Evolutionary conservation across 2,888 invertebrate species (phyloP).

Genomic region (Hypselothyrea guttata): DNA sequence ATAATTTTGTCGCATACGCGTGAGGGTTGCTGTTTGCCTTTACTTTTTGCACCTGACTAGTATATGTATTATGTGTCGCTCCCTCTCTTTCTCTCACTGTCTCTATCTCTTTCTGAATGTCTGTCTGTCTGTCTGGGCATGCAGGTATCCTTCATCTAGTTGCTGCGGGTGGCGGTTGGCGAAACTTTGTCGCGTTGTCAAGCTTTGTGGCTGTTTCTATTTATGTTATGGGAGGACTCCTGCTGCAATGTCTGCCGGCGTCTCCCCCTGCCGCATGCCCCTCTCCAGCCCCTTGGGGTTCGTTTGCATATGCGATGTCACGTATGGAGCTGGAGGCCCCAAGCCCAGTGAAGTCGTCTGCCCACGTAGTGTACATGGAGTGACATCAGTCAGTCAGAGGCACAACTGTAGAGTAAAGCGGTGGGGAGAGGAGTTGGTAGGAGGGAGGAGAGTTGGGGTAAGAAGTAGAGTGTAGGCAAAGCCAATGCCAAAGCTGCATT

Average conservation of each 20-base stretch:
- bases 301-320: conserved; percentile 41
- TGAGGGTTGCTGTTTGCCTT: conserved; percentile 44
- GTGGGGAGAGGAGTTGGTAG: too few species aligned
- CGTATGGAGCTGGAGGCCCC: conserved; percentile 26
- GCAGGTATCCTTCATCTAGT: conserved; percentile 37
- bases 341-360: conserved; percentile 37
- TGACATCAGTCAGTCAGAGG: conserved; percentile 40
- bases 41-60: conserved; percentile 39
- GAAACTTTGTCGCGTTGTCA: conserved; percentile 66
- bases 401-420: background rate
- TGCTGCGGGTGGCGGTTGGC: conserved; percentile 41
- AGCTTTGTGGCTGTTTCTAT: conserved; percentile 68
- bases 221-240: conserved; percentile 44
- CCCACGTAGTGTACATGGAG: conserved; percentile 27
- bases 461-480: background rate
- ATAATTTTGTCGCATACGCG: conserved; percentile 63
- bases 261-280: conserved; percentile 3
- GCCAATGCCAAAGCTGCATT: conserved; percentile 53
- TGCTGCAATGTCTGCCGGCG: conserved; percentile 56
- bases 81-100: too few species aligned
- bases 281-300: too few species aligned
- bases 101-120: too few species aligned
- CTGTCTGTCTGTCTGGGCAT: conserved; percentile 13
- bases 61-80: conserved; percentile 4
- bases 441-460: too few species aligned